Evolutionary conservation across 2,888 invertebrate genomes (phyloP).

Genomic region (Allygus modestus): DNA sequence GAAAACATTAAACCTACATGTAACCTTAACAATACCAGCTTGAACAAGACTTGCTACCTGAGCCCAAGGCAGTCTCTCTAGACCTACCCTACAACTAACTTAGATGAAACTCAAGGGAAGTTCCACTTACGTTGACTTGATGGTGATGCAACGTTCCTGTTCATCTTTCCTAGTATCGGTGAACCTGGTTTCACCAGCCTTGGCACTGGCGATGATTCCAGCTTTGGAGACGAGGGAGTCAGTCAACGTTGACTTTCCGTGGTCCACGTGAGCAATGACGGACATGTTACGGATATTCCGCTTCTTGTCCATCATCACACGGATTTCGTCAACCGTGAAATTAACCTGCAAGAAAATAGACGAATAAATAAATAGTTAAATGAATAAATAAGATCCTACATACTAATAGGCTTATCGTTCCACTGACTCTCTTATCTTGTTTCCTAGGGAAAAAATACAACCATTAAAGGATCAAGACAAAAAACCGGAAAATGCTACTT

Average conservation of each 20-base stretch:
- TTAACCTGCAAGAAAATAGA: constrained; percentile 92
- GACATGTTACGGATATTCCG: constrained; percentile 99
- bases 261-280: constrained; percentile 99
- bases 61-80: too few species aligned
- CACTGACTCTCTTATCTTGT: too few species aligned
- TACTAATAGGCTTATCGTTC: too few species aligned
- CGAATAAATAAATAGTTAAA: neutral
- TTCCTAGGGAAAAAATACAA: too few species aligned
- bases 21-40: too few species aligned
- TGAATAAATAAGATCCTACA: too few species aligned
- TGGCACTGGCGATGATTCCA: constrained; percentile 99
- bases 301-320: constrained; percentile 99
- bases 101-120: too few species aligned
- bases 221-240: constrained; percentile 99
- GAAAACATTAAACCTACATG: too few species aligned
- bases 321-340: constrained; percentile 99
- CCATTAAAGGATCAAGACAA: too few species aligned
- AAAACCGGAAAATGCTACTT: too few species aligned
- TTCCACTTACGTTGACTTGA: constrained; percentile 91
- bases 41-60: too few species aligned
- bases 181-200: constrained; percentile 99
- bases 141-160: constrained; percentile 99
- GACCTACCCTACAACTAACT: too few species aligned
- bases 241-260: constrained; percentile 99
- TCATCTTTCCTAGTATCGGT: constrained; percentile 99